A percentile compares a stretch with the other conserved stretches of the same genome.
These are phyloP conservation scores for Conopomorpha cramerella DNA, from an alignment of 1,140 invertebrate genomes.

Conservation along the genomic window DNA sequence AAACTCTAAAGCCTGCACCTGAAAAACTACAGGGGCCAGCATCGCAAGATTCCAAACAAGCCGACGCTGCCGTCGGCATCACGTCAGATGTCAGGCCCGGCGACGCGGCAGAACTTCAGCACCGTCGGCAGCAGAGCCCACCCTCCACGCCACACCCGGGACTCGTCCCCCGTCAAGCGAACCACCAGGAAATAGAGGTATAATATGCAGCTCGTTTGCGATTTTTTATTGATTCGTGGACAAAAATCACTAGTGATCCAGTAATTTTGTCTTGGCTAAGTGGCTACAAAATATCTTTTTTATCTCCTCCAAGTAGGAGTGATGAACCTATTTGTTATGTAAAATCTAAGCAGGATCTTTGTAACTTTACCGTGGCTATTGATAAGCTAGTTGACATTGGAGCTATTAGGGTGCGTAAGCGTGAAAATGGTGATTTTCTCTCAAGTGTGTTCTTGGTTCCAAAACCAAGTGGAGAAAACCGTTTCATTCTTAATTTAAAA, in stretches of 20 bases:
- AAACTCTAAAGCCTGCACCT: not conserved
- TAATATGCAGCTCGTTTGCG: slow-evolving; percentile 6
- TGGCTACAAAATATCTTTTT: slow-evolving; percentile 8
- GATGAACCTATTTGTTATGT: slow-evolving; percentile 1
- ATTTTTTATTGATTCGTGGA: slow-evolving; percentile 4
- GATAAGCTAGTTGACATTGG: slow-evolving; percentile 2
- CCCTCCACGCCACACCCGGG: not conserved
- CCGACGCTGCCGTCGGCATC: no score
- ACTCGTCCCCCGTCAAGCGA: no score
- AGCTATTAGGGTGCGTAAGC: slow-evolving; percentile 4
- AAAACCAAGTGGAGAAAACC: slow-evolving; percentile 3
- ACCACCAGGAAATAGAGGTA: slow-evolving; percentile 7
- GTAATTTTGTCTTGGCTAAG: slow-evolving; percentile 5
- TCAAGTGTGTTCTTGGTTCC: slow-evolving; percentile 2
- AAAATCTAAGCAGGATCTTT: slow-evolving; percentile 2
- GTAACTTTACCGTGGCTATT: slow-evolving; percentile 1
- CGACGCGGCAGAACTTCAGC: no score
- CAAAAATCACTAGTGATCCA: slow-evolving; percentile 5
- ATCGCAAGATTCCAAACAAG: no score
- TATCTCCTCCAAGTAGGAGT: not conserved
- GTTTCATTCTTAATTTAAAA: slow-evolving; percentile 5
- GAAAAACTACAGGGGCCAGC: slow-evolving; percentile 2
- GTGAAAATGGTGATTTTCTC: slow-evolving; percentile 2
- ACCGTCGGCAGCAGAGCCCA: no score
- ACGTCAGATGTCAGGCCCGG: no score